Base-by-base conservation (phyloP, 2,797 vertebrate species). In the Sternarchorhynchus goeldii region DNA sequence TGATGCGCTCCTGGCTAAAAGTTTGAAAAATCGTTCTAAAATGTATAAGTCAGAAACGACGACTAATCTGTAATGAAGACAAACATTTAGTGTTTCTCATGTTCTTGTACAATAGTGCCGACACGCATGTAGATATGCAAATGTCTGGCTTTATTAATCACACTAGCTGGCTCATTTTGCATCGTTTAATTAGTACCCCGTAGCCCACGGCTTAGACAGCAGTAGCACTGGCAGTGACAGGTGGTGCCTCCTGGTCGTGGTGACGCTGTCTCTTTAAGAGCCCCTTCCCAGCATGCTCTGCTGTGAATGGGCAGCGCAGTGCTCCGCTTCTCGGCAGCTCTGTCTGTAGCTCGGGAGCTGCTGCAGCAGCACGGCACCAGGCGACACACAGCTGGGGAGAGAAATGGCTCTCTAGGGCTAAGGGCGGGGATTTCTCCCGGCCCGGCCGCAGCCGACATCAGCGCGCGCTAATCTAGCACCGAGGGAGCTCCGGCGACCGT, bases 251-350 rank as follows among this genome's bases (percentile, higher is more conserved):
- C 32, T 45, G 36, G 20, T 73, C 36, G 34, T 25, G 56, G 50
- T 70, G 20, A 7, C 4, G 21, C 89, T 90, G 89, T 86, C 83
- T 81, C 90, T 93, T 93, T 93, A 93, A 94, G 89, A 91, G 78
- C 81, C 4, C 72, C 90, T 76, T 92, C 93, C 93, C 93, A 94
- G 55, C 39, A 81, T 86, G 76, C 85, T 74, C 16, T 58, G 73
- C 80, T 81, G 65, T 39, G 50, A 73, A 82, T 45, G 73, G 81
- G 77, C 75, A 78, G 78, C 78, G 39, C 63, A 77, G 77, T 80
- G 39, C 64, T 77, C 62, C 55, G 79, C 62, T 68, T 3, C 8
- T 34, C 50, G 5, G 5, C 66, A 69, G 31, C 53, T 32, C 73
- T 66, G 59, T 73, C 65, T 78, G 76, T 41, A 75, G 60, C 63